Percentiles rank a stretch among this genome's conserved stretches.
Evolutionary conservation across 1,140 invertebrate genomes (phyloP).

Genomic region (Pogonomyrmex californicus): DNA sequence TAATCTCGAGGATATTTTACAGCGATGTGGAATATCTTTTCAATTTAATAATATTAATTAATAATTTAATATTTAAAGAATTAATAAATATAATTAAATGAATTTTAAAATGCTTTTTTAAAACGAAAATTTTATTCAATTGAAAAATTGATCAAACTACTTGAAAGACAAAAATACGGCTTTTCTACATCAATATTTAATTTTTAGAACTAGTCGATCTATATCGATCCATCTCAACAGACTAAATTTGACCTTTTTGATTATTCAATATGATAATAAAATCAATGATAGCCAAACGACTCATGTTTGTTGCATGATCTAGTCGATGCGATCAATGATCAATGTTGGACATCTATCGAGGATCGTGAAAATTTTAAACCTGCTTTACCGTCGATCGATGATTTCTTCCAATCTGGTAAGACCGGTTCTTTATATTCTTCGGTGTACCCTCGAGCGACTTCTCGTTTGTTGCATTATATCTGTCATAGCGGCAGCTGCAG

Average conservation of each 20-base stretch:
- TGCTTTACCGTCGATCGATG: constrained; percentile 70
- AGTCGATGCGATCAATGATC: constrained; percentile 57
- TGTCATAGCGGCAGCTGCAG: neutral
- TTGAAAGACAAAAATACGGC: neutral
- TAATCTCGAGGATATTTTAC: neutral
- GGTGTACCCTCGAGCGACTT: neutral
- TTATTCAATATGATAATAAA: neutral
- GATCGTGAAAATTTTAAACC: constrained; percentile 21
- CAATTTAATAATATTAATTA: neutral
- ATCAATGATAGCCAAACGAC: neutral
- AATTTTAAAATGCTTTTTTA: no score
- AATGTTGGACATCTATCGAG: constrained; percentile 57
- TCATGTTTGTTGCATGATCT: constrained; percentile 22
- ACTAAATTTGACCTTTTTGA: neutral
- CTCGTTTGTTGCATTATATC: neutral
- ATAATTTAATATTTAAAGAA: neutral
- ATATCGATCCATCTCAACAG: neutral
- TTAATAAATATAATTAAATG: no score
- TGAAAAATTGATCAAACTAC: no score
- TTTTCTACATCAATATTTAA: neutral
- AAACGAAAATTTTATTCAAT: no score
- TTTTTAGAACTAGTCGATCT: neutral
- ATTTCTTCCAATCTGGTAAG: constrained; percentile 9
- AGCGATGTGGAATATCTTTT: neutral
- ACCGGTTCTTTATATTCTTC: constrained; percentile 35